Evolutionary conservation across 2,113 vertebrate species (phyloP).

Genomic region (Cyanoramphus novaezelandiae): DNA sequence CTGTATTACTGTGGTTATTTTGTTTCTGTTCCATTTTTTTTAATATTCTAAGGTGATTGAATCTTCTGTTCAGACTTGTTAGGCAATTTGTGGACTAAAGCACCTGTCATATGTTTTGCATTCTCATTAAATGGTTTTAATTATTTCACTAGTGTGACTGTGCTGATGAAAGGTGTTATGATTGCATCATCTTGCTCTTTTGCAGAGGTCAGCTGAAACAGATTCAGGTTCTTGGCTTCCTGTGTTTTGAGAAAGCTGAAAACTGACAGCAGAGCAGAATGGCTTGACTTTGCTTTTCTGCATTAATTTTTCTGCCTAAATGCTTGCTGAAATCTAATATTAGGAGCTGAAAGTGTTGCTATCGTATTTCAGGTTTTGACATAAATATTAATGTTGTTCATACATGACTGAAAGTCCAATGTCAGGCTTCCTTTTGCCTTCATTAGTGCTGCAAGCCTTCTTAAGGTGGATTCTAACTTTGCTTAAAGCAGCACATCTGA

Average conservation of each 20-base stretch:
- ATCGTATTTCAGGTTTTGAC: background rate
- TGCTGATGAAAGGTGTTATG: background rate
- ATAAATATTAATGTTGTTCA: background rate
- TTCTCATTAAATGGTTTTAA: background rate
- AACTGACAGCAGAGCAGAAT: background rate
- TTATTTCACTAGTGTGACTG: background rate
- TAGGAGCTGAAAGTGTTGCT: background rate
- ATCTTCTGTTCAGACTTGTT: background rate
- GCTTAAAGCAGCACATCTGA: background rate
- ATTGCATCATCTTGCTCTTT: background rate
- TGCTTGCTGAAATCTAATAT: background rate
- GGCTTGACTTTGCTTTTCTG: background rate
- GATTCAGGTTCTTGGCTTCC: background rate
- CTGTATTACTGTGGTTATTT: background rate
- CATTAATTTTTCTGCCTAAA: background rate
- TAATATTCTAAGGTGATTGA: background rate
- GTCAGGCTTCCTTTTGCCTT: background rate
- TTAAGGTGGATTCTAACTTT: background rate
- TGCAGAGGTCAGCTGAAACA: background rate
- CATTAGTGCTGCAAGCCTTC: background rate
- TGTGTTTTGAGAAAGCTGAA: background rate
- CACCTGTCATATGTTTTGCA: background rate
- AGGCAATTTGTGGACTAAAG: background rate
- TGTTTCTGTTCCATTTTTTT: background rate
- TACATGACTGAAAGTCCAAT: background rate